Conservation (phyloP, 2,113 vertebrate species). For the Protobothrops mucrosquamatus region DNA sequence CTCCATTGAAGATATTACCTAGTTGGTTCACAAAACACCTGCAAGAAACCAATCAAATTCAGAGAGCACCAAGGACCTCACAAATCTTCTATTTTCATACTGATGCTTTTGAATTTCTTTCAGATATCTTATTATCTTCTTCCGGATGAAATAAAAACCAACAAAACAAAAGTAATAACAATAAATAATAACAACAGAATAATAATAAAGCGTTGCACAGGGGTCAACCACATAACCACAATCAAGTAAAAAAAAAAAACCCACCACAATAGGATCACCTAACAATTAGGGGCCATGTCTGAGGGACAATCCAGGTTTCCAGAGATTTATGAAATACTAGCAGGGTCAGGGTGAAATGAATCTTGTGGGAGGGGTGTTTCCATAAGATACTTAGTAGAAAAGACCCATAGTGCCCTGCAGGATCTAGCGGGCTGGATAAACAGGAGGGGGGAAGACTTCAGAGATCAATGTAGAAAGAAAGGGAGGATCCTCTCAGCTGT, state of each 20-base stretch:
- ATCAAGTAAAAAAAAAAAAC: neutral
- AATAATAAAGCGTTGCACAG: neutral
- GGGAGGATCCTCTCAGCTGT: neutral
- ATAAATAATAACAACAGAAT: neutral
- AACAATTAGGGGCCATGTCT: neutral
- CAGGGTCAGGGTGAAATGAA: neutral
- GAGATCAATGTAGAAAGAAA: neutral
- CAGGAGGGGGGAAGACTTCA: neutral
- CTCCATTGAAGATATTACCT: neutral
- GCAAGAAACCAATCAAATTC: neutral
- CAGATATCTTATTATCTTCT: neutral
- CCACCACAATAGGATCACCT: neutral
- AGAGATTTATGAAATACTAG: neutral
- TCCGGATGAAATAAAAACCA: neutral
- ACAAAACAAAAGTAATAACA: neutral
- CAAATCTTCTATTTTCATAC: neutral
- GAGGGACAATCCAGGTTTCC: neutral
- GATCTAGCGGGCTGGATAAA: neutral
- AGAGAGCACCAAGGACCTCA: neutral
- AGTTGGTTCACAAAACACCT: neutral
- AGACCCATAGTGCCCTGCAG: neutral
- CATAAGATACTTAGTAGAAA: neutral
- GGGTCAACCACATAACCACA: neutral
- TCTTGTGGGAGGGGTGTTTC: neutral
- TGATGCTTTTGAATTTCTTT: neutral